Percentiles rank a stretch among this genome's conserved stretches.
Conservation (phyloP, 2,797 vertebrate species). For the Thamnophis elegans region DNA sequence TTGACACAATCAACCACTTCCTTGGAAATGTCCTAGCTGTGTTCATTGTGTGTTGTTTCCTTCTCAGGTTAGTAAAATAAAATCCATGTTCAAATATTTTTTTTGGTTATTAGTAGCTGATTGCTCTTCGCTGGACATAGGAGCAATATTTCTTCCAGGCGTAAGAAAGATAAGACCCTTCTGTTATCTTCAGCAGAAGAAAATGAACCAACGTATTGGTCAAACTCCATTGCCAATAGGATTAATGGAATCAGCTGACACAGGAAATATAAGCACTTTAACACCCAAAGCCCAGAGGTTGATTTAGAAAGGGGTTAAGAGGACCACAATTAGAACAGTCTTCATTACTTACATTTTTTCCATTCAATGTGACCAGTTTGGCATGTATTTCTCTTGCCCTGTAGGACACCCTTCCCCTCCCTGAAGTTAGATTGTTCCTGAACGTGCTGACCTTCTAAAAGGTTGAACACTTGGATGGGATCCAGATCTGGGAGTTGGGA, state of each 20-base stretch:
- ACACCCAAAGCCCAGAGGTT: background rate
- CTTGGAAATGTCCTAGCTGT: conserved; percentile 44
- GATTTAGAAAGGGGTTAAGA: conserved; percentile 13
- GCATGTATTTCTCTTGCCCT: background rate
- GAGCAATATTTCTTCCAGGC: conserved; percentile 51
- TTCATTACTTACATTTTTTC: background rate
- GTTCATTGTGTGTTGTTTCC: conserved; percentile 23
- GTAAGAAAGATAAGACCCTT: conserved; percentile 65
- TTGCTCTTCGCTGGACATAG: conserved; percentile 44
- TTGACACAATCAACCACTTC: conserved; percentile 1
- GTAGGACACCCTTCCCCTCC: background rate
- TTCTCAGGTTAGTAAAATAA: conserved; percentile 52
- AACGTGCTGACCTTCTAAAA: background rate
- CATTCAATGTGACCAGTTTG: background rate
- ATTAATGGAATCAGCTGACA: conserved; percentile 66
- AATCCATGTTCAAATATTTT: conserved; percentile 52
- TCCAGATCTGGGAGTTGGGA: background rate
- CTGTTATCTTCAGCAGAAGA: conserved; percentile 66
- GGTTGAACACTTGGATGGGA: background rate
- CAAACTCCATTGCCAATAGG: conserved; percentile 59
- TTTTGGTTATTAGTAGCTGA: conserved; percentile 40
- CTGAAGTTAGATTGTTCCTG: background rate
- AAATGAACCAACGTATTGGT: conserved; percentile 63
- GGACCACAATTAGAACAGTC: background rate
- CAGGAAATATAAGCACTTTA: conserved; percentile 39